Conservation (phyloP, 2,888 invertebrate genomes). For the Malachius bipustulatus region DNA sequence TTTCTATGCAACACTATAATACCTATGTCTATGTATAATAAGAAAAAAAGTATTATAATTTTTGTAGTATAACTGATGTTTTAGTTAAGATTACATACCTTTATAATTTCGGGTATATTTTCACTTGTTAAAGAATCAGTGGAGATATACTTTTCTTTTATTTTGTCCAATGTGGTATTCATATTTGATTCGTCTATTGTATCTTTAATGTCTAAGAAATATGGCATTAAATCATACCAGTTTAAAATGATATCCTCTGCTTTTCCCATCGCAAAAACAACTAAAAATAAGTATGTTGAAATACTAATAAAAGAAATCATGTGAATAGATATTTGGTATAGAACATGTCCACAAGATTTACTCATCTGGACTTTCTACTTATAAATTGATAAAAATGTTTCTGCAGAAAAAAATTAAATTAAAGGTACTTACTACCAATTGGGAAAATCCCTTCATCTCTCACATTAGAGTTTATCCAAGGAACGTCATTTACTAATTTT, state of each 20-base stretch:
- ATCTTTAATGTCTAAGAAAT: conserved; percentile 24
- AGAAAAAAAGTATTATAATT: not conserved
- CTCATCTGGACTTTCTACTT: no score
- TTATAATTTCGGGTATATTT: conserved; percentile 22
- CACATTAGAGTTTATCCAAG: conserved; percentile 55
- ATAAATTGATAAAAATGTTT: no score
- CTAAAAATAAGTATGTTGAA: no score
- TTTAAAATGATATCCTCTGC: no score
- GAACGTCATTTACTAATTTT: conserved; percentile 48
- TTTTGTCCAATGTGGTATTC: conserved; percentile 19
- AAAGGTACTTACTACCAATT: conserved; percentile 42
- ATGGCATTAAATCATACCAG: conserved; percentile 24
- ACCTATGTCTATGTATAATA: no score
- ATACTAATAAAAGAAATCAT: no score
- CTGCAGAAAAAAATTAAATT: not conserved
- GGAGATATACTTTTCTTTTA: conserved; percentile 25
- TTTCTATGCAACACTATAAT: no score
- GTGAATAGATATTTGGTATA: no score
- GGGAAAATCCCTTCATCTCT: conserved; percentile 65
- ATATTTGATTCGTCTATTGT: conserved; percentile 20
- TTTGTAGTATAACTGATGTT: not conserved
- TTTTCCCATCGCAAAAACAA: no score
- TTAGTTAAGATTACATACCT: conserved; percentile 19
- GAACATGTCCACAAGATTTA: no score
- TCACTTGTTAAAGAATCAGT: conserved; percentile 19